Base-by-base conservation (phyloP, 1,140 invertebrate genomes). In the Dreissena polymorpha region DNA sequence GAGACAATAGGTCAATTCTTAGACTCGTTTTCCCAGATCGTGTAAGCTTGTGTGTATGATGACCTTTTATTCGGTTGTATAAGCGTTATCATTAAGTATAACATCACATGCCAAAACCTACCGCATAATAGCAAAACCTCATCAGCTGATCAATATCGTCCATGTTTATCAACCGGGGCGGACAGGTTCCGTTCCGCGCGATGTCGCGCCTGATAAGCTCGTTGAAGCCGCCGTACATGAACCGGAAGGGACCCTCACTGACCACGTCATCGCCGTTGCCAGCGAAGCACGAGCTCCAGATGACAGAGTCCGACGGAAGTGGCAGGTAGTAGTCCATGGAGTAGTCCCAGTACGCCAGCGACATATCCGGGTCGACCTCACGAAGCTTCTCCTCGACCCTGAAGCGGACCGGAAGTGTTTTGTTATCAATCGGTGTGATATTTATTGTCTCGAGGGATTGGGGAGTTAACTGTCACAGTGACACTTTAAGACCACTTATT, bases 191-290 rank as follows among this genome's bases (percentile, higher is more conserved):
- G 14, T 27, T 39, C 14, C 10, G 23, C 5, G 27, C 60, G 55
- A 21, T 1, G 53, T 81, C 53, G 49, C 78, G 3, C 1, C 23
- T 64, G 13, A 81, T 21, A 18, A 39, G 14, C 18, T 16, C 55
- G 49, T 39, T 51, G 23, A 49, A 25, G 10, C 14, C 69, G 14
- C 23, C 69, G 60, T 50, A 27, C 71, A 55, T 65, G 10, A 49
- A 25, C 68, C 27, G 29, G 39, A 83, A 92, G 14, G 92, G 92
- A 60, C 91, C 91, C 29, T 88, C 88, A 51, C 86, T 88, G 13
- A 92, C 91, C 53, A 88, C 89, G 29, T 91, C 91, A 80, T 91
- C 90, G 49, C 91, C 91, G 78, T 92, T 92, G 5, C 91, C 91
- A 39, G 92, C 50, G 70, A 92, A 88, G 16, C 82, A 23, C 6